These are phyloP conservation scores for Enteromius radiatus DNA, from an alignment of 2,797 vertebrate species.

Conservation along the genomic window DNA sequence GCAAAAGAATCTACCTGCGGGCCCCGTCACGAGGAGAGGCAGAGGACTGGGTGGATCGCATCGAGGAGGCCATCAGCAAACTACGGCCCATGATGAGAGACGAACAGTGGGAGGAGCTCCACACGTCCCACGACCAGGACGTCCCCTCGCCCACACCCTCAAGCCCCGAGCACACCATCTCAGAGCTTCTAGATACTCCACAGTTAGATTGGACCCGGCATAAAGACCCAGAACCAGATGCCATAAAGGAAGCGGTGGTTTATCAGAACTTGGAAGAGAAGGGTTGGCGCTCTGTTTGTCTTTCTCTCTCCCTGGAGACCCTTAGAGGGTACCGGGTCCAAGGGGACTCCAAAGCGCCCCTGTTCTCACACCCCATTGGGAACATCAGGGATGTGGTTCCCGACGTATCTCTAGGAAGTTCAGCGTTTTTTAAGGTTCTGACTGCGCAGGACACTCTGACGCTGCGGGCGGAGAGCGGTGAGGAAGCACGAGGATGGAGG, in stretches of 20 bases:
- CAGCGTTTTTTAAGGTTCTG: slow-evolving; percentile 89
- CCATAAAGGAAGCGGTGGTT: slow-evolving; percentile 90
- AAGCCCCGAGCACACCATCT: slow-evolving; percentile 49
- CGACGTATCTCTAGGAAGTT: slow-evolving; percentile 85
- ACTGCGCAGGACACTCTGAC: slow-evolving; percentile 84
- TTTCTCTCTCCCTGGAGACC: slow-evolving; percentile 89
- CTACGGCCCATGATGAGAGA: slow-evolving; percentile 81
- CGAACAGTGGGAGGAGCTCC: slow-evolving; percentile 83
- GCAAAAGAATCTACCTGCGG: slow-evolving; percentile 84
- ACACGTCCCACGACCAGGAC: slow-evolving; percentile 41
- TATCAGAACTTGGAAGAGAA: slow-evolving; percentile 79
- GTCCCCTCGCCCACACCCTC: slow-evolving; percentile 42
- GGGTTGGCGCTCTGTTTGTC: slow-evolving; percentile 83
- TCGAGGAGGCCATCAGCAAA: slow-evolving; percentile 86
- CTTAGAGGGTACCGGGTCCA: slow-evolving; percentile 84
- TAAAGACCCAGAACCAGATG: slow-evolving; percentile 81
- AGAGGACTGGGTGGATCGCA: slow-evolving; percentile 95
- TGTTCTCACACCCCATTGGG: slow-evolving; percentile 79
- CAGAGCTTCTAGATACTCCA: slow-evolving; percentile 30
- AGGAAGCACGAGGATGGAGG: slow-evolving; percentile 88
- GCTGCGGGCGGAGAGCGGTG: slow-evolving; percentile 80
- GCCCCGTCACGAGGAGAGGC: slow-evolving; percentile 87
- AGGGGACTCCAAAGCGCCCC: slow-evolving; percentile 79
- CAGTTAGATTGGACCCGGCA: slow-evolving; percentile 78
- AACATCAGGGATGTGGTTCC: slow-evolving; percentile 92